Base-by-base conservation (phyloP, 2,888 invertebrate genomes). In the Cosmia pyralina region DNA sequence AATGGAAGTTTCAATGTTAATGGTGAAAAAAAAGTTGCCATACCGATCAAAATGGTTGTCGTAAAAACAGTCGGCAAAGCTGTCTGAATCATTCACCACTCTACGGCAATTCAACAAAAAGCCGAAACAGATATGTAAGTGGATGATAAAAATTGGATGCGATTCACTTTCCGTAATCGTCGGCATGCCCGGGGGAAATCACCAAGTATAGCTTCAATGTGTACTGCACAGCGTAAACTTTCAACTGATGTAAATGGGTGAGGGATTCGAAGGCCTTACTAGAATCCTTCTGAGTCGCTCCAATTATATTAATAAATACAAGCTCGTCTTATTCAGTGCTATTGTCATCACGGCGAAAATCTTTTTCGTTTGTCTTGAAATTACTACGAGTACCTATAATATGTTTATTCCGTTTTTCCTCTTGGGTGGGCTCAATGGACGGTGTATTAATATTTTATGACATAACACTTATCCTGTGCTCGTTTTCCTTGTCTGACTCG, bases 111-210 rank as follows among this genome's bases (percentile, higher is more conserved):
- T 90, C 90, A 87, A 89, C 88, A 92, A 90, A 91, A 89, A 90
- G 90, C 90, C 87, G 85, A 87, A 88, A 88, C 89, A 88, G 88
- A 87, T 90, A 87, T 88, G 90, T 90, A 91, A 93, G 91, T 91
- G 89, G 91, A 91, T 92, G 91, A 91, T 94, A 94, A 94, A 95
- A 94, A 94, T 94, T 94, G 92, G 92, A 92, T 91, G 91, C 89
- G 89, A 92, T 93, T 91, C 91, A 89, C 90, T 92, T 87, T 81
- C 87, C 83, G 90, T 91, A 92, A 93, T 93, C 91, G 92, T 82
- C 83, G 84, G 78, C 75, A 82, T 77, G 86, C 94, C 93, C 93
- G 63, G 63, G 95, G 94, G 94, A 95, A 95, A 95, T 95, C 93
- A 93, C 86, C 84, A 88, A 89, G 89, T 87, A 88, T 84, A 87